Conservation (phyloP, 1,140 invertebrate genomes). For the Grapholita molesta region DNA sequence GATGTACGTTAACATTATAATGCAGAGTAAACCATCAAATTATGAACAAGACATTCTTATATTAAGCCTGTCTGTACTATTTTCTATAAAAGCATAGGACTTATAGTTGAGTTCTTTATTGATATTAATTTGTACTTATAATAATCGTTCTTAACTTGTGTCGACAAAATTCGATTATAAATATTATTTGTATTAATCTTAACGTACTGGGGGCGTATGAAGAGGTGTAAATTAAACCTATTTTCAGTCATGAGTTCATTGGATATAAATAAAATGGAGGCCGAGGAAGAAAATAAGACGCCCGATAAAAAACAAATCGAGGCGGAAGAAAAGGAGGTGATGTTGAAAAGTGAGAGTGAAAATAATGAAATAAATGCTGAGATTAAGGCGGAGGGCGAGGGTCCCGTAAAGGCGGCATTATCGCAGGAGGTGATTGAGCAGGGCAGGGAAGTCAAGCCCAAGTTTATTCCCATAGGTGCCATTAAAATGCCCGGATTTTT, state of each 20-base stretch:
- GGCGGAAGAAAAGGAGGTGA: conserved; percentile 85
- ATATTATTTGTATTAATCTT: neutral
- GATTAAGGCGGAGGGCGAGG: conserved; percentile 74
- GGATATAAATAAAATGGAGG: conserved; percentile 60
- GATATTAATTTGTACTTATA: too few relatives aligned
- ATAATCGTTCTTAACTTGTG: too few relatives aligned
- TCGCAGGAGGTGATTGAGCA: conserved; percentile 80
- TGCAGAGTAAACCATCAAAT: too few relatives aligned
- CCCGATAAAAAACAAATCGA: conserved; percentile 86
- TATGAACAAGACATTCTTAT: neutral
- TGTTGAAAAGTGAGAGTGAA: conserved; percentile 82
- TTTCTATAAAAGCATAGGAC: too few relatives aligned
- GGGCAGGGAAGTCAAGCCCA: conserved; percentile 85
- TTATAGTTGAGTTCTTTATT: too few relatives aligned
- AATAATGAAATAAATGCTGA: conserved; percentile 58
- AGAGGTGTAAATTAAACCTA: neutral
- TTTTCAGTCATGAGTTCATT: conserved; percentile 52
- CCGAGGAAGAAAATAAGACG: conserved; percentile 77
- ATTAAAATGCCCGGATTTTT: conserved; percentile 91
- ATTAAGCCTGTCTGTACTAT: too few relatives aligned
- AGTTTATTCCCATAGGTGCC: conserved; percentile 89
- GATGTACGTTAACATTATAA: neutral
- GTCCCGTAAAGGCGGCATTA: conserved; percentile 76
- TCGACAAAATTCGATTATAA: neutral
- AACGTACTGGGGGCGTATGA: neutral